These are phyloP conservation scores for Typhlichthys eigenmanni DNA, from an alignment of 2,797 vertebrate genomes.

Conservation along the genomic window DNA sequence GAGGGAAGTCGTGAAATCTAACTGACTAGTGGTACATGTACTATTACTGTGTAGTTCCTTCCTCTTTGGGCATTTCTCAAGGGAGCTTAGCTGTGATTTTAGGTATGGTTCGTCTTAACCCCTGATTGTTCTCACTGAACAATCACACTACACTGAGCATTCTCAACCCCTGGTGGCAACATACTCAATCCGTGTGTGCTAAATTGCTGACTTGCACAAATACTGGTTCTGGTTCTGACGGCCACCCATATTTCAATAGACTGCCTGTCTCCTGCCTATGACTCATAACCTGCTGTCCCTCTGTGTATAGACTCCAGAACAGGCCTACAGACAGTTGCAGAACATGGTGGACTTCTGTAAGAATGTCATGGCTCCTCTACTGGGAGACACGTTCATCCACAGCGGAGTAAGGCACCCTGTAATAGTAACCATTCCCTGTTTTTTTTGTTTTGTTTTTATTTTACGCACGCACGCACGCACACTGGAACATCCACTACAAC, in stretches of 20 bases:
- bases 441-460: too few relatives aligned
- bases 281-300: background rate
- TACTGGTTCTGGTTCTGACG: too few relatives aligned
- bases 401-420: slow-evolving; percentile 82
- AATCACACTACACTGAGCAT: background rate
- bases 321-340: slow-evolving; percentile 90
- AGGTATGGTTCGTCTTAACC: background rate
- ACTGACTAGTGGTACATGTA: background rate
- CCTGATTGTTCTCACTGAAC: background rate
- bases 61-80: background rate
- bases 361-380: slow-evolving; percentile 93
- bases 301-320: slow-evolving; percentile 84
- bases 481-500: too few relatives aligned
- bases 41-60: background rate
- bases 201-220: too few relatives aligned
- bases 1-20: background rate
- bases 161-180: too few relatives aligned
- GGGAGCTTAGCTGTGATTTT: background rate
- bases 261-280: background rate
- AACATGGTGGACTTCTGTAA: slow-evolving; percentile 94
- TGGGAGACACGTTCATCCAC: slow-evolving; percentile 93
- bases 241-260: background rate
- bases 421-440: background rate
- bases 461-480: too few relatives aligned
- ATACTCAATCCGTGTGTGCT: too few relatives aligned